Base-by-base conservation (phyloP, 2,797 vertebrate genomes). In the Melanotaenia maccullochi region DNA sequence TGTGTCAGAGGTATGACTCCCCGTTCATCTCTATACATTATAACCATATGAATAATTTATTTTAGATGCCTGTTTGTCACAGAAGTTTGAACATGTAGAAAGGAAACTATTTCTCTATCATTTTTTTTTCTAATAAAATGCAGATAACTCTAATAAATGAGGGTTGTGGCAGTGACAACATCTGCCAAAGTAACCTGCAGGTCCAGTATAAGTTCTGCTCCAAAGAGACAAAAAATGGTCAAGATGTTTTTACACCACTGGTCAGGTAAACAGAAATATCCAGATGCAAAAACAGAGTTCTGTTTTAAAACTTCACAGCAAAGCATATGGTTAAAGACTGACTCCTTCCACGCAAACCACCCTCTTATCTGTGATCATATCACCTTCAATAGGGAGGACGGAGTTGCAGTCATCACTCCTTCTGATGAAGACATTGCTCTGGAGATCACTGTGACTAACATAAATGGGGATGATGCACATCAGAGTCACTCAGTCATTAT, bases 141-240 rank as follows among this genome's bases (percentile, higher is more conserved):
- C 71, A 89, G 96, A 94, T 97, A 64, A 89, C 91, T 64, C 95
- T 98, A 76, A 78, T 96, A 85, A 97, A 97, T 89, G 92, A 94
- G 71, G 97, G 95, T 38, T 98, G 97, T 76, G 96, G 96, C 79
- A 87, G 66, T 0, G 96, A 98, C 89, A 96, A 96, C 4, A 68
- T 96, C 66, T 98, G 97, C 75, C 93, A 96, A 72, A 98, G 97
- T 92, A 97, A 97, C 79, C 91, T 98, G 25, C 86, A 95, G 77
- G 87, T 97, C 44, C 83, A 94, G 44, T 96, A 97, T 81, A 94
- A 85, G 57, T 97, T 97, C 89, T 95, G 96, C 60, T 92, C 92
- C 24, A 94, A 92, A 85, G 93, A 95, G 82, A 95, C 87, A 85
- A 93, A 87, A 33, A 93, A 94, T 51, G 92, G 94, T 82, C 89